A percentile compares a stretch with the other conserved stretches of the same genome.
Evolutionary conservation across 2,113 vertebrate species (phyloP).

Genomic region (Ageneiosus marmoratus): DNA sequence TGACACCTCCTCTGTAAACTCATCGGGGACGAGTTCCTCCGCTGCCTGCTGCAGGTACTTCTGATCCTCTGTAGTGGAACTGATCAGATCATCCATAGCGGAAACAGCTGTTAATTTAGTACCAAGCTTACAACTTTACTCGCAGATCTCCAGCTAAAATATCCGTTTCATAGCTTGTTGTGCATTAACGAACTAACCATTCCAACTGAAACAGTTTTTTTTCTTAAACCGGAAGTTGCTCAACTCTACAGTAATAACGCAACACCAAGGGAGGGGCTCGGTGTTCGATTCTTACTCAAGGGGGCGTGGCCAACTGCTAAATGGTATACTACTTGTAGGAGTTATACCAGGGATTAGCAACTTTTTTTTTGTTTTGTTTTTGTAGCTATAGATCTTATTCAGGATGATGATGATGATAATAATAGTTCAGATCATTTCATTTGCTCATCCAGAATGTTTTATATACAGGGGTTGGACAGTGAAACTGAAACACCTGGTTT

Average conservation of each 20-base stretch:
- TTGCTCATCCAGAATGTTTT: no score
- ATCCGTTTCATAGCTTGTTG: neutral
- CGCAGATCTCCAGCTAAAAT: no score
- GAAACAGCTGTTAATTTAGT: neutral
- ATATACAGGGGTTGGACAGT: no score
- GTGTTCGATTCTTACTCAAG: neutral
- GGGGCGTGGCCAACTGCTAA: neutral
- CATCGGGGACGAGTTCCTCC: neutral
- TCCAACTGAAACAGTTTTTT: neutral
- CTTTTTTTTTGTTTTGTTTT: no score
- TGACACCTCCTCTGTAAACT: neutral
- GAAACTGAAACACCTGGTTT: no score
- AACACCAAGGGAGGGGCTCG: neutral
- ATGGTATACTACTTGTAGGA: no score
- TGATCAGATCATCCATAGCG: slow-evolving; percentile 44
- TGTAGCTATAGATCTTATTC: no score
- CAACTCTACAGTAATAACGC: neutral
- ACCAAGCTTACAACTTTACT: neutral
- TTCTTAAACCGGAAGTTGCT: slow-evolving; percentile 12
- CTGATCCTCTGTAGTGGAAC: slow-evolving; percentile 30
- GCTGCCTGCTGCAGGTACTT: neutral
- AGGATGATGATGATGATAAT: no score
- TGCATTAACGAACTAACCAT: no score
- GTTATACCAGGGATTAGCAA: neutral
- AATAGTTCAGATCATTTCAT: no score